phyloP scores from a whole-genome alignment of 2,888 invertebrate genomes.

The Linnaemya tessellans region DNA sequence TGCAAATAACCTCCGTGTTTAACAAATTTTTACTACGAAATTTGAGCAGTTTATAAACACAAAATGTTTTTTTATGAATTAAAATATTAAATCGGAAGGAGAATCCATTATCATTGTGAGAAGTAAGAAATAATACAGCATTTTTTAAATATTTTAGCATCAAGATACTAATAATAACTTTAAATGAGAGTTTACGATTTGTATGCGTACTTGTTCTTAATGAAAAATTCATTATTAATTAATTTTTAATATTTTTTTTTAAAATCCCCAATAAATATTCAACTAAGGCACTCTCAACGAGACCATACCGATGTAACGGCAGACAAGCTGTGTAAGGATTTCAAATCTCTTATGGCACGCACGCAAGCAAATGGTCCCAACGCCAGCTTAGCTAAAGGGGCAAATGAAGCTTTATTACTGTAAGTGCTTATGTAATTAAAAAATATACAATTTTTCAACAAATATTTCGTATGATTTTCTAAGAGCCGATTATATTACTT shows the following conservation, averaged over 20 bases:
- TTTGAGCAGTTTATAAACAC: no score
- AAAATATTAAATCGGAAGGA: no score
- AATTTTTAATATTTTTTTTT: neutral
- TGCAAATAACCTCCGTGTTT: no score
- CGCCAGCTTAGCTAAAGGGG: constrained; percentile 88
- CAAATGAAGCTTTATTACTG: constrained; percentile 90
- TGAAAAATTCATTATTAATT: neutral
- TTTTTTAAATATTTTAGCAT: neutral
- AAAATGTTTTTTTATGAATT: no score
- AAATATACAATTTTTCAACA: neutral
- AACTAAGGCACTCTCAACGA: constrained; percentile 68
- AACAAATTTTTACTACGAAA: no score
- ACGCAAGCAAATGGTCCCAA: constrained; percentile 87
- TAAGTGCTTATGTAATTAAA: constrained; percentile 84
- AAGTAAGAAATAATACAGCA: no score
- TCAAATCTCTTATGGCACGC: constrained; percentile 80
- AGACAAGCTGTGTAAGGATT: constrained; percentile 79
- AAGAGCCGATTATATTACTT: constrained; percentile 92
- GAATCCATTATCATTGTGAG: no score
- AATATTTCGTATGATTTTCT: neutral
- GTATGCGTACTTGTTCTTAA: constrained; percentile 32
- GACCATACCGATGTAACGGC: constrained; percentile 74
- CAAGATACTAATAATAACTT: neutral
- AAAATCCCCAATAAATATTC: neutral
- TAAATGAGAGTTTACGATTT: constrained; percentile 48